Base-by-base conservation (phyloP, 2,888 invertebrate species). In the Alitta virens region DNA sequence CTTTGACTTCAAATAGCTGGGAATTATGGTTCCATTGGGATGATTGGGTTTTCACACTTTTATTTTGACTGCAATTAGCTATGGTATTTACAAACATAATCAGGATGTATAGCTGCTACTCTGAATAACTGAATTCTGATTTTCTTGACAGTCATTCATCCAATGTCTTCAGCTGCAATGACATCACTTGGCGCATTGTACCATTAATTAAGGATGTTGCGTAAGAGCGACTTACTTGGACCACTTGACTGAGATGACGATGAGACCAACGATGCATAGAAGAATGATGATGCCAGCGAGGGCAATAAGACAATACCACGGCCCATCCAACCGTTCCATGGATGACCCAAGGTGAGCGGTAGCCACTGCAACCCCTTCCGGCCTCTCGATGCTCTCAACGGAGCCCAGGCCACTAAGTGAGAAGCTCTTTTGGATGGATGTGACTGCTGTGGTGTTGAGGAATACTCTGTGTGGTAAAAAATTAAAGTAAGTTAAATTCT, bases 171-270 rank as follows among this genome's bases (percentile, higher is more conserved):
- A 40, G 12, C 12, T 40, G 16, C 16, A 40, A 40, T 14, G 16
- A 12, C 49, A 23, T n/a, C 18, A n/a, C 7, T 49, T 5, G 18
- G 18, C 23, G 5, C 7, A 49, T 9, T n/a, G 7, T 23, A 5
- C 3, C 3, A 7, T 9, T 23, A 5, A 49, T 23, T 7, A 49
- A 7, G 16, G 49, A 23, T 5, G 16, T 21, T 3, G 51, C 21
- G 25, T 26, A 18, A 51, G 7, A 5, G 33, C 33, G 5, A 78
- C 83, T 84, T 81, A 92, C 92, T 91, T 91, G 60, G 92, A 91
- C 92, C 94, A 95, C 1, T 94, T 94, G 58, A 94, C 89, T 81
- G 94, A 93, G 65, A 95, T 92, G 78, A 95, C 94, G 57, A 94
- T 88, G 54, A 95, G 94, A 5, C 94, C 95, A 56, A 91, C 90